Base-by-base conservation (phyloP, 2,797 vertebrate species). In the Vireo griseus region DNA sequence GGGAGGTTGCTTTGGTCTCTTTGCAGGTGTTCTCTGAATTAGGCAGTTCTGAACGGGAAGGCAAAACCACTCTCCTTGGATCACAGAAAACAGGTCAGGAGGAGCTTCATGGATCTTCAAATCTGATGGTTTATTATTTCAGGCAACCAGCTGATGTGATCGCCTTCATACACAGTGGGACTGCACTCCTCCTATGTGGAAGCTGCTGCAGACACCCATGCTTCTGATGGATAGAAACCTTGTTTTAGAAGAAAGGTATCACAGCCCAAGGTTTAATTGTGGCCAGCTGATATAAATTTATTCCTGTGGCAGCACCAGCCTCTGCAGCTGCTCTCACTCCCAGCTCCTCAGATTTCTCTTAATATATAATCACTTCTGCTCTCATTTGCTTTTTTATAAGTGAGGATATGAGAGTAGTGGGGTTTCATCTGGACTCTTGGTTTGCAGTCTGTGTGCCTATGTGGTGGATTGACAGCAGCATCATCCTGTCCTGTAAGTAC, bases 321-420 rank as follows among this genome's bases (percentile, higher is more conserved):
- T 20, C n/a, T 29, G 28, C 25, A 75, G 71, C 47, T 51, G 67
- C 35, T 72, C 63, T 86, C 72, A 68, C 10, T 76, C 44, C n/a
- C 52, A 57, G 40, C 73, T 81, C 42, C n/a, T 72, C 61, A 40
- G 47, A 39, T 31, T 11, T 9, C n/a, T 0, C 0, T 55, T 6
- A 51, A 67, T 69, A 73, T 40, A 80, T 24, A 86, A 47, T 14
- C 61, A 47, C 28, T 74, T 76, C 59, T 90, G 40, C 31, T 42
- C 25, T 5, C 3, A 6, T 1, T 4, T 55, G 13, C 0, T 0
- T 3, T 35, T 57, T 4, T 0, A 0, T 3, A 2, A 39, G 14
- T 4, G 26, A 52, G 31, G 33, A 5, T 25, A 7, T 14, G 39
- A 50, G 20, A 5, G 0, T n/a, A 14, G 5, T 3, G 5, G 13